These are phyloP conservation scores for Oxyura jamaicensis DNA, from an alignment of 2,113 vertebrate species.

Conservation along the genomic window DNA sequence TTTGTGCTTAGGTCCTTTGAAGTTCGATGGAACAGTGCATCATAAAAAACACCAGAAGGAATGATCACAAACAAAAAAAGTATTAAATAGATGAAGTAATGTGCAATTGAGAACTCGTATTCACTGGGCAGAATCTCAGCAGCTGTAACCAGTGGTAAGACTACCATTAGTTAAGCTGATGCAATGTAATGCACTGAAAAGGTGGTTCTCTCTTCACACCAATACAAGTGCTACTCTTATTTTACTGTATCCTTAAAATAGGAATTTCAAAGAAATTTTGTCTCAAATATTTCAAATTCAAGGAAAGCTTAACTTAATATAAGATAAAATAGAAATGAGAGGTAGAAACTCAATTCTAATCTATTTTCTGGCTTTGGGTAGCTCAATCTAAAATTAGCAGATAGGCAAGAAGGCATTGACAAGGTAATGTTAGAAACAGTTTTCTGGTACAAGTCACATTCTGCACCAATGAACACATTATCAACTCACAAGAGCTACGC, in stretches of 20 bases:
- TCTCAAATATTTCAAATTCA: background rate
- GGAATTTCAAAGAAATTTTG: background rate
- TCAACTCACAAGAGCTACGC: background rate
- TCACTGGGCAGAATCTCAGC: background rate
- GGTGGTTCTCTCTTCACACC: background rate
- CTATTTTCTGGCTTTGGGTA: background rate
- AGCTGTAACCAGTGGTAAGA: background rate
- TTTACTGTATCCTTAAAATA: background rate
- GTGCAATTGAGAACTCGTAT: background rate
- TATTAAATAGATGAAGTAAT: background rate
- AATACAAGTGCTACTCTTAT: background rate
- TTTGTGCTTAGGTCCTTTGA: background rate
- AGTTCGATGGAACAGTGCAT: background rate
- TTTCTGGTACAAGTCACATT: background rate
- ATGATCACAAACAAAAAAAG: background rate
- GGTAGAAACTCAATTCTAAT: background rate
- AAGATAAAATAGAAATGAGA: background rate
- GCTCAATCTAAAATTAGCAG: background rate
- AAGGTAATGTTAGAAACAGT: background rate
- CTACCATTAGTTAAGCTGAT: background rate
- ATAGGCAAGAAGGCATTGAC: background rate
- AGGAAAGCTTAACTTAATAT: background rate
- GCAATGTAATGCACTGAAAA: background rate
- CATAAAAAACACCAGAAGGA: background rate
- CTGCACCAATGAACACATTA: background rate